Base-by-base conservation (phyloP, 2,888 invertebrate species). In the Sylvicola cinctus region DNA sequence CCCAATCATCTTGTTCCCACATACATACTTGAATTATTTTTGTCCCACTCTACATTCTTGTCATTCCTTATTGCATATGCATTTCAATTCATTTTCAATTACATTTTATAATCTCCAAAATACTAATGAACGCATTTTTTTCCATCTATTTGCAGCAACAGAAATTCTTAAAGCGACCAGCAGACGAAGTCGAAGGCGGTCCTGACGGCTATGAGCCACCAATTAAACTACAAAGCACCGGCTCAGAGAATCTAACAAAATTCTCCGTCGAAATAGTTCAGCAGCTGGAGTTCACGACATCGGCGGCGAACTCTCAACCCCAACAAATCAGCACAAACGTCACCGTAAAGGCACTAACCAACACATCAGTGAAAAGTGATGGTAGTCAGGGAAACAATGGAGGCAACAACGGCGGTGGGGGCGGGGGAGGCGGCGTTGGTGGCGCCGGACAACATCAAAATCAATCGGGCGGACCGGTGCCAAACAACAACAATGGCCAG, bases 181-280 rank as follows among this genome's bases (percentile, higher is more conserved):
- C 67, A 54, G 74, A 74, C 47, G 66, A 70, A 60, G 70, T 51
- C 43, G 58, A 58, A 46, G 57, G 55, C 49, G 58, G 57, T 46
- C 50, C 52, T 43, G 58, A 58, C 37, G 55, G 48, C 42, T 56
- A 49, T 44, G 80, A 80, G 53, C 80, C 80, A 33, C 78, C 80
- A 38, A 74, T 79, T 39, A 83, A 81, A 57, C 59, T 73, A 45
- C 71, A 71, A 51, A 55, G 74, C 65, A 25, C 16, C 16, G 49
- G 49, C 38, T 53, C 56, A 16, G 60, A 60, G 45, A 55, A 58
- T 49, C 52, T 60, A 50, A 72, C 73, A 40, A 85, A 85, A 55
- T 85, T 88, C 61, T 84, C 84, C 4, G 85, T 88, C 40, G 85
- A 88, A 60, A 88, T 88, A 46, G 87, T 88, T 15, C 88, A 88